These are phyloP conservation scores for Nematopogon swammerdamellus DNA, from an alignment of 2,888 invertebrate species.

Conservation along the genomic window DNA sequence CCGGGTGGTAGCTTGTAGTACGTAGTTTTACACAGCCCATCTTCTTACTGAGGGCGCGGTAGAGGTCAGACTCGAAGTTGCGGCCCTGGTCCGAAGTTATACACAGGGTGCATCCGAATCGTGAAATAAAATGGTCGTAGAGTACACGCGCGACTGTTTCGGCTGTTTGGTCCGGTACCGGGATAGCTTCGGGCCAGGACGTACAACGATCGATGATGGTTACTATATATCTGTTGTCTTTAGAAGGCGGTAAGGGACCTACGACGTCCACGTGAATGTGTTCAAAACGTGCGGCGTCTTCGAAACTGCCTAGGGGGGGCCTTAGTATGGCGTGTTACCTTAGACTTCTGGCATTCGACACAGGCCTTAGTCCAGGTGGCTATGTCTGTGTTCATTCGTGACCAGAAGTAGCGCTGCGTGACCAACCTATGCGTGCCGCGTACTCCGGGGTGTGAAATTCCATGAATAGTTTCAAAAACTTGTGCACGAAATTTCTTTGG, in stretches of 20 bases:
- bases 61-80: constrained; percentile 10
- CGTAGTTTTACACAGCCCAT: constrained; percentile 9
- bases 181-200: constrained; percentile 17
- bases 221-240: constrained; percentile 1
- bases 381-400: not conserved
- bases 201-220: constrained; percentile 14
- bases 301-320: constrained; percentile 3
- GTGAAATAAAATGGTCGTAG: constrained; percentile 13
- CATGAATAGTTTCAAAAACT: not conserved
- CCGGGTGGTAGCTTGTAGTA: constrained; percentile 12
- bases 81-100: constrained; percentile 11
- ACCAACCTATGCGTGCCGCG: not conserved
- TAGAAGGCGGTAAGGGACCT: constrained; percentile 9
- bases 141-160: constrained; percentile 16
- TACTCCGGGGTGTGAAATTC: not conserved
- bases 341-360: not conserved
- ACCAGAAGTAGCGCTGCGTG: not conserved
- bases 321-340: constrained; percentile 2
- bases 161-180: constrained; percentile 15
- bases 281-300: constrained; percentile 1
- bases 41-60: constrained; percentile 6
- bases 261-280: constrained; percentile 12
- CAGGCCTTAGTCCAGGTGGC: not conserved
- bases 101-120: constrained; percentile 13
- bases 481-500: not conserved